Conservation (phyloP, 1,140 invertebrate genomes). For the Carcinoscorpius rotundicauda region DNA sequence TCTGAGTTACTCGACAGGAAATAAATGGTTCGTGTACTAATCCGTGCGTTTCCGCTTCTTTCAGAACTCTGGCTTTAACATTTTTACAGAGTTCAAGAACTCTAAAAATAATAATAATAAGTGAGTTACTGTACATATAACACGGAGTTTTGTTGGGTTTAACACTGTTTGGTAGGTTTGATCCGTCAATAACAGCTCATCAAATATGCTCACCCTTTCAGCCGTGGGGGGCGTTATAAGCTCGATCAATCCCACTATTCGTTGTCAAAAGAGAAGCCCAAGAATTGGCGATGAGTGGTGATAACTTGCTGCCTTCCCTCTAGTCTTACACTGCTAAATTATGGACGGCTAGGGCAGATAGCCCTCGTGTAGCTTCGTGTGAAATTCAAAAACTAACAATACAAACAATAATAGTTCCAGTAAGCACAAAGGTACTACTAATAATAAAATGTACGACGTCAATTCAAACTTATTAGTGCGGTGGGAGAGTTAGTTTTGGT, state of each 20-base stretch:
- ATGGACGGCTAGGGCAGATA: too few relatives aligned
- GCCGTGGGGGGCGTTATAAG: not conserved
- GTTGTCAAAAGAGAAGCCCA: not conserved
- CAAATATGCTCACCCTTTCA: not conserved
- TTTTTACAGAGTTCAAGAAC: conserved; percentile 70
- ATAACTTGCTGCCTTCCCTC: too few relatives aligned
- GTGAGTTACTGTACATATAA: not conserved
- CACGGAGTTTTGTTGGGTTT: not conserved
- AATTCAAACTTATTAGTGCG: too few relatives aligned
- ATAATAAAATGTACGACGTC: too few relatives aligned
- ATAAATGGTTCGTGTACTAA: conserved; percentile 49
- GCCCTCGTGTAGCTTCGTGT: too few relatives aligned
- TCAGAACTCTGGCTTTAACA: conserved; percentile 65
- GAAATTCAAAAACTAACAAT: too few relatives aligned
- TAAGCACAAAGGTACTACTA: too few relatives aligned
- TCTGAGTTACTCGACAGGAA: conserved; percentile 84
- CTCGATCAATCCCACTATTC: not conserved
- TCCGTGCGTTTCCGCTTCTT: conserved; percentile 46
- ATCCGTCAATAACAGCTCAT: not conserved
- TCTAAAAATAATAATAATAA: conserved; percentile 31
- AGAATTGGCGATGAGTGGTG: not conserved
- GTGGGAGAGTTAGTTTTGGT: too few relatives aligned
- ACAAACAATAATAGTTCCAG: too few relatives aligned
- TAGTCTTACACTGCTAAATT: too few relatives aligned
- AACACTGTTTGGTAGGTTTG: not conserved